Evolutionary conservation across 2,888 invertebrate genomes (phyloP).

Genomic region (Celastrina argiolus): DNA sequence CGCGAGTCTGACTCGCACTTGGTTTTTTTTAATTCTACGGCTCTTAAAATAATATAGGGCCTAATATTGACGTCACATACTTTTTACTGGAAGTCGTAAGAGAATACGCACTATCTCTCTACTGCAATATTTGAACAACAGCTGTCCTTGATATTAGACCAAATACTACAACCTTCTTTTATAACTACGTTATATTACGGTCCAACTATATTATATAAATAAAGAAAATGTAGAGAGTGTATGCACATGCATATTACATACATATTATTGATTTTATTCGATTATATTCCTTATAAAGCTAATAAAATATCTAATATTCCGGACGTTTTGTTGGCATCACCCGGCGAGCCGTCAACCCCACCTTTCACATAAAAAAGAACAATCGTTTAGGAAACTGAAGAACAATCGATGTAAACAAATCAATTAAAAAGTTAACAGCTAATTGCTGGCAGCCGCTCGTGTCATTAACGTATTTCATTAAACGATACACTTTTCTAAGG

Average conservation of each 20-base stretch:
- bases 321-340: not conserved
- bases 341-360: not conserved
- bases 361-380: constrained; percentile 18
- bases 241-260: too few species aligned
- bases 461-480: constrained; percentile 38
- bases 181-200: constrained; percentile 39
- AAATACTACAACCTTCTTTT: constrained; percentile 45
- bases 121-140: constrained; percentile 6
- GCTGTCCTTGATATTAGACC: constrained; percentile 18
- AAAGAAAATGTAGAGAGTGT: constrained; percentile 26
- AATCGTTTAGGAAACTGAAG: constrained; percentile 25
- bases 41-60: too few species aligned
- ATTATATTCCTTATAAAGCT: too few species aligned
- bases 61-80: too few species aligned
- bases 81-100: not conserved
- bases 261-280: too few species aligned
- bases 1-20: too few species aligned
- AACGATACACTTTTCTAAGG: constrained; percentile 42
- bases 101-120: not conserved
- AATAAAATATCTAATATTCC: constrained; percentile 33
- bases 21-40: too few species aligned
- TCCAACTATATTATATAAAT: too few species aligned
- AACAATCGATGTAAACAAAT: constrained; percentile 56
- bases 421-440: constrained; percentile 43
- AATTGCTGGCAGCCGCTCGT: constrained; percentile 42